A percentile compares a stretch with the other conserved stretches of the same genome.
These are phyloP conservation scores for Miichthys miiuy DNA, from an alignment of 2,797 vertebrate species.

Conservation along the genomic window DNA sequence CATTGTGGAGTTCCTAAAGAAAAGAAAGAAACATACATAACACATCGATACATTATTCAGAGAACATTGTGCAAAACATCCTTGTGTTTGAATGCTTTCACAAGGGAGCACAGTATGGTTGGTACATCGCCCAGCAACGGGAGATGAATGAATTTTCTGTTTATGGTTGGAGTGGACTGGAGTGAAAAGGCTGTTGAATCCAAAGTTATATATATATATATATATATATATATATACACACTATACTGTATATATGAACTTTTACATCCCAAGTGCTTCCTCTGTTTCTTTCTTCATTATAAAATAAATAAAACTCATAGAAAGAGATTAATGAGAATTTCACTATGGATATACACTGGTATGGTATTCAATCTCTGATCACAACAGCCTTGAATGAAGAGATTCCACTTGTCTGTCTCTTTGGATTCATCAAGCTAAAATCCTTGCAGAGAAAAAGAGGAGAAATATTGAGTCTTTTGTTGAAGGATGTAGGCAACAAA, in stretches of 20 bases:
- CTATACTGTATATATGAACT: background rate
- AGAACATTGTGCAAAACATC: background rate
- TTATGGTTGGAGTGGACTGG: background rate
- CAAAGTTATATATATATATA: background rate
- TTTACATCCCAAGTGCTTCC: background rate
- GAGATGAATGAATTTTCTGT: background rate
- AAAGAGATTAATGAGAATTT: background rate
- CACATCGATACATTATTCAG: conserved; percentile 24
- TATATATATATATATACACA: too few relatives aligned
- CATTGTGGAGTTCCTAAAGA: background rate
- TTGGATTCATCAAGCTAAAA: background rate
- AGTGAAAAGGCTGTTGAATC: too few relatives aligned
- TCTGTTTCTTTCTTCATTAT: background rate
- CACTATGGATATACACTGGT: background rate
- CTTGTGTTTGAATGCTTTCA: background rate
- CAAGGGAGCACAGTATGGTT: background rate
- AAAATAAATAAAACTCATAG: background rate
- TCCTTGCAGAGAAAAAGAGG: too few relatives aligned
- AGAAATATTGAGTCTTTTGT: background rate
- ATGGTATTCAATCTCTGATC: background rate
- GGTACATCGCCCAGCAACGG: background rate
- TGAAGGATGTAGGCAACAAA: background rate
- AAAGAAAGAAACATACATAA: conserved; percentile 8
- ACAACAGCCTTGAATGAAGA: background rate
- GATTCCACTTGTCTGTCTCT: background rate